Base-by-base conservation (phyloP, 2,888 invertebrate species). In the Hermodice carunculata region DNA sequence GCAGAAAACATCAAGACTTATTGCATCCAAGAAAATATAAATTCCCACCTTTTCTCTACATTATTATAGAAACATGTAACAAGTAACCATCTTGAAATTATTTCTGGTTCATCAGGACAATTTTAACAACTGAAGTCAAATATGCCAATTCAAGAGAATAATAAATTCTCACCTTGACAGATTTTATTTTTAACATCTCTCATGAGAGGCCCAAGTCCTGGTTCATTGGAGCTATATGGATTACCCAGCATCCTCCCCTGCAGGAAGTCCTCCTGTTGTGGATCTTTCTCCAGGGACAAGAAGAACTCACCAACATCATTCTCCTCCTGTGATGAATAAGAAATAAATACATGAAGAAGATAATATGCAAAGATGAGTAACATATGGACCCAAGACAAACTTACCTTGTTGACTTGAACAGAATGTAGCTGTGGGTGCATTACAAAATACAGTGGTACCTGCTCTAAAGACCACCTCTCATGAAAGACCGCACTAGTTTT, bases 141-240 rank as follows among this genome's bases (percentile, higher is more conserved):
- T n/a, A n/a, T n/a, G n/a, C n/a, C n/a, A n/a, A n/a, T n/a, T n/a
- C n/a, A n/a, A n/a, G n/a, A n/a, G n/a, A n/a, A n/a, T n/a, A n/a
- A n/a, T n/a, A n/a, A n/a, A n/a, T n/a, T n/a, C n/a, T n/a, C n/a
- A 83, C 83, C 84, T 76, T 81, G 82, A 71, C 86, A 86, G 42
- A 98, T 98, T 88, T 98, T 98, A 87, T 99, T 98, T 87, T 99
- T 99, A 11, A 99, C 95, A 85, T 99, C 97, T 42, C 98, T 90
- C 98, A 99, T 98, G 14, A 98, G 88, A 0, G 98, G 98, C 0
- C 98, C 98, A 77, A 99, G 90, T 6, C 97, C 98, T 0, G 94
- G 92, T 83, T 98, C 98, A 32, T 92, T 89, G 34, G 95, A 95
- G 62, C 95, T 95, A 88, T 98, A 99, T 0, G 98, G 98, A 88